These are phyloP conservation scores for Corythornis leucogaster DNA, from an alignment of 2,797 vertebrate species.

Conservation along the genomic window DNA sequence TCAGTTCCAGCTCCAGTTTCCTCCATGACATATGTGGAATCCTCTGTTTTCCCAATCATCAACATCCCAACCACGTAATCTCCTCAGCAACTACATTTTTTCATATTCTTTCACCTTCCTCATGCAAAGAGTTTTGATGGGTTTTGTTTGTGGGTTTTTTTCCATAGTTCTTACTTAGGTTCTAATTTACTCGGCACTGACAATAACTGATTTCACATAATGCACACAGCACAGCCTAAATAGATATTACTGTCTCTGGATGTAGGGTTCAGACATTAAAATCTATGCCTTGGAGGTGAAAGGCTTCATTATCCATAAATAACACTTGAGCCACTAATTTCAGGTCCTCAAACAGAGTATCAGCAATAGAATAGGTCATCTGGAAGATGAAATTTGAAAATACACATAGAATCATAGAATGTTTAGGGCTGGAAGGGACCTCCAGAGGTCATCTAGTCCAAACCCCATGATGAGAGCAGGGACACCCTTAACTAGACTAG, in stretches of 20 bases:
- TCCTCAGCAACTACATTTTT: not conserved
- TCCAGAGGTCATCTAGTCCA: no score
- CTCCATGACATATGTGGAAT: not conserved
- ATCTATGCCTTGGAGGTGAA: slow-evolving; percentile 35
- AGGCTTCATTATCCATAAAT: not conserved
- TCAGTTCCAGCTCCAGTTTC: not conserved
- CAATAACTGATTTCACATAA: slow-evolving; percentile 19
- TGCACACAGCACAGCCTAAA: not conserved
- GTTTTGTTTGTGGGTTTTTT: not conserved
- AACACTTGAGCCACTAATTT: slow-evolving; percentile 25
- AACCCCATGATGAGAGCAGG: no score
- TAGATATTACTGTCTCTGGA: not conserved
- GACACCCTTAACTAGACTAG: no score
- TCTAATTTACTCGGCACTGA: not conserved
- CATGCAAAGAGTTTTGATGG: not conserved
- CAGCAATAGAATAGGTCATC: not conserved
- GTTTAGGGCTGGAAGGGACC: no score
- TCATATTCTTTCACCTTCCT: not conserved
- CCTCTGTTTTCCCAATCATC: not conserved
- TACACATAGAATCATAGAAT: not conserved
- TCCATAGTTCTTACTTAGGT: not conserved
- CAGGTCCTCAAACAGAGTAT: not conserved
- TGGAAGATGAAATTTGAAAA: slow-evolving; percentile 15
- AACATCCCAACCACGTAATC: not conserved
- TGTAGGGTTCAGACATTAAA: slow-evolving; percentile 3